Percentiles rank a stretch among this genome's conserved stretches.
phyloP scores from a whole-genome alignment of 2,888 invertebrate species.

The Lymantria monacha region DNA sequence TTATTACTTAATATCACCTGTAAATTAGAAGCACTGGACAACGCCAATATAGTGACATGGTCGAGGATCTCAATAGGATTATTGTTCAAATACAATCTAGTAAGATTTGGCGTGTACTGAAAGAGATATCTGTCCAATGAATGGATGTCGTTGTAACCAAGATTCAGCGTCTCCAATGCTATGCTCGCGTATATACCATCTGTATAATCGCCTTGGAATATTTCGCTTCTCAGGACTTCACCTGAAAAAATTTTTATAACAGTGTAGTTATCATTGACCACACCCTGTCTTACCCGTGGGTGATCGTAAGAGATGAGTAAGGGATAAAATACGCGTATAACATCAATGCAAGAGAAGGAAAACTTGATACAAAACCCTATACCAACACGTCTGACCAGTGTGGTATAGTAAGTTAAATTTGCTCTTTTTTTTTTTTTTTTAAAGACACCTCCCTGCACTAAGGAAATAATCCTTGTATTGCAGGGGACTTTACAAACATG shows the following conservation, averaged over 20 bases:
- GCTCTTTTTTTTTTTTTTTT: too few relatives aligned
- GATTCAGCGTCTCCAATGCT: conserved; percentile 81
- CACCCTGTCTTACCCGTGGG: conserved; percentile 22
- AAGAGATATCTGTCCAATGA: conserved; percentile 84
- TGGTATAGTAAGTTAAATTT: too few relatives aligned
- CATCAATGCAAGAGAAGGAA: too few relatives aligned
- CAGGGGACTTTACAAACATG: too few relatives aligned
- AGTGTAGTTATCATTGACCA: background rate
- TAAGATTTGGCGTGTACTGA: conserved; percentile 84
- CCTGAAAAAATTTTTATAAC: conserved; percentile 58
- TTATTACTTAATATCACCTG: conserved; percentile 65
- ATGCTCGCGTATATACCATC: conserved; percentile 81
- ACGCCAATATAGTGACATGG: conserved; percentile 80
- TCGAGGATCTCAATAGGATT: conserved; percentile 84
- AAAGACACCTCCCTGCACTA: too few relatives aligned
- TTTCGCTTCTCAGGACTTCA: conserved; percentile 83
- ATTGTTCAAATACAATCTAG: conserved; percentile 82
- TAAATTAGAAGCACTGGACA: conserved; percentile 77
- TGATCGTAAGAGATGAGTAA: conserved; percentile 11
- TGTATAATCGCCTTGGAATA: conserved; percentile 85
- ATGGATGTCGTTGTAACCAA: conserved; percentile 85
- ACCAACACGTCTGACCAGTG: too few relatives aligned
- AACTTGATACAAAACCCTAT: too few relatives aligned
- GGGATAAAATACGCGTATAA: too few relatives aligned
- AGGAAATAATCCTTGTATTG: too few relatives aligned